Conservation (phyloP, 2,113 vertebrate species). For the Prunella fulvescens region DNA sequence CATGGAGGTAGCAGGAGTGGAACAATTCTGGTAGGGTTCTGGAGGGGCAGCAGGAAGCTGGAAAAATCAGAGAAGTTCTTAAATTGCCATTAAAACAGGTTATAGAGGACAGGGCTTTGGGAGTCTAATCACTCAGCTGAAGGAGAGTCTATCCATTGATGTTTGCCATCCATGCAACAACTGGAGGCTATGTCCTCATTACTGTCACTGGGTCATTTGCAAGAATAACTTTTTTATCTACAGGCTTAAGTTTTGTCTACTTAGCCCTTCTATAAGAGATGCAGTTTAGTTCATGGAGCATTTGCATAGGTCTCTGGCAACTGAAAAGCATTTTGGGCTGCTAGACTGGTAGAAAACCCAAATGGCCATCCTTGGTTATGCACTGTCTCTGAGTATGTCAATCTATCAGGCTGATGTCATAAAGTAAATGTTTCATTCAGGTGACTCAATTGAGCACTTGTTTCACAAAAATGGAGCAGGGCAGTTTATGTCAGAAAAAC, state of each 20-base stretch:
- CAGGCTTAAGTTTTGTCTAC: not conserved
- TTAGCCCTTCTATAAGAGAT: not conserved
- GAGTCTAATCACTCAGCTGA: not conserved
- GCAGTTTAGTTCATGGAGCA: not conserved
- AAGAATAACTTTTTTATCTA: not conserved
- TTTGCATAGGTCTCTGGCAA: not conserved
- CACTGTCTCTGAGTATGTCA: not conserved
- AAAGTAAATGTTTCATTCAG: not conserved
- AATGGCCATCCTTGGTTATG: not conserved
- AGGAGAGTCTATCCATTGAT: not conserved
- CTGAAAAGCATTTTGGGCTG: not conserved
- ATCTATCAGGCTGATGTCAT: not conserved
- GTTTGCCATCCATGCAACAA: not conserved
- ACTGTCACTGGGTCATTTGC: not conserved
- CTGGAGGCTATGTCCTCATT: not conserved
- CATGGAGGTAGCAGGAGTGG: accelerated
- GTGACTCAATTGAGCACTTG: not conserved
- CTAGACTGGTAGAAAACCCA: not conserved
- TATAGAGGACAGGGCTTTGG: not conserved
- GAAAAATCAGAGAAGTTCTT: not conserved
- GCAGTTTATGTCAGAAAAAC: conserved; percentile 26
- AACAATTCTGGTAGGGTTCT: not conserved
- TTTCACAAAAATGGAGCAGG: conserved; percentile 38
- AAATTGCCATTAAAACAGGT: not conserved
- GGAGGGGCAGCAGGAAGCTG: not conserved